phyloP scores from a whole-genome alignment of 64 coral and sea anemone species.

The Platygyra sinensis region DNA sequence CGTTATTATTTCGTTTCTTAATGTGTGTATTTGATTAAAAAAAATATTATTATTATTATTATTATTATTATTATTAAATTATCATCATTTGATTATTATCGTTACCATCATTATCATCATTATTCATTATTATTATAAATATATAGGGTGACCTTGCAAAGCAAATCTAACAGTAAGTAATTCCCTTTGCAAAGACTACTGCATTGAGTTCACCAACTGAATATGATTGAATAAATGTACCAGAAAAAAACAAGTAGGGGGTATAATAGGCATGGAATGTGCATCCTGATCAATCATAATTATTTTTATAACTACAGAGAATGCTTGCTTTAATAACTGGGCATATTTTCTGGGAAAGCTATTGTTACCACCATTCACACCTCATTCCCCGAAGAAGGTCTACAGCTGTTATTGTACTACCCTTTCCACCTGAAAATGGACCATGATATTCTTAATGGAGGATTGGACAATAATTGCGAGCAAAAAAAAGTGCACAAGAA shows the following conservation, averaged over 20 bases:
- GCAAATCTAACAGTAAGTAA: not conserved
- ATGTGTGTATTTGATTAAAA: too few species aligned
- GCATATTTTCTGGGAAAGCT: slow-evolving; percentile 14
- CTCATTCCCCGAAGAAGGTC: too few species aligned
- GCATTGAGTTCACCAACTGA: not conserved
- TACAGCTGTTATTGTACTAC: too few species aligned
- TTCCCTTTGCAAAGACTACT: slow-evolving; percentile 16
- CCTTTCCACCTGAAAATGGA: not conserved
- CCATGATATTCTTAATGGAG: slow-evolving; percentile 25
- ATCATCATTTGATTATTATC: too few species aligned
- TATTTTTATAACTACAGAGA: not conserved
- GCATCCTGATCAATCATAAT: slow-evolving; percentile 4
- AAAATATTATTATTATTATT: too few species aligned
- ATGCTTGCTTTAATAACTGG: not conserved
- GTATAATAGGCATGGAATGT: slow-evolving; percentile 11
- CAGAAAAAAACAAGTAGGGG: slow-evolving; percentile 25
- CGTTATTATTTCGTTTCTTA: too few species aligned
- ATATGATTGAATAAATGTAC: slow-evolving; percentile 4
- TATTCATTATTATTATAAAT: too few species aligned
- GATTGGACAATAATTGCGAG: not conserved
- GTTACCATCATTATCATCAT: too few species aligned
- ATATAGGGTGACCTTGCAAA: not conserved
- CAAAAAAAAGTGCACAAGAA: too few species aligned
- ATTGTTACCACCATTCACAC: not conserved
- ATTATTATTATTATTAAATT: too few species aligned